Evolutionary conservation across 2,797 vertebrate species (phyloP).

Genomic region (Delichon dasypus): DNA sequence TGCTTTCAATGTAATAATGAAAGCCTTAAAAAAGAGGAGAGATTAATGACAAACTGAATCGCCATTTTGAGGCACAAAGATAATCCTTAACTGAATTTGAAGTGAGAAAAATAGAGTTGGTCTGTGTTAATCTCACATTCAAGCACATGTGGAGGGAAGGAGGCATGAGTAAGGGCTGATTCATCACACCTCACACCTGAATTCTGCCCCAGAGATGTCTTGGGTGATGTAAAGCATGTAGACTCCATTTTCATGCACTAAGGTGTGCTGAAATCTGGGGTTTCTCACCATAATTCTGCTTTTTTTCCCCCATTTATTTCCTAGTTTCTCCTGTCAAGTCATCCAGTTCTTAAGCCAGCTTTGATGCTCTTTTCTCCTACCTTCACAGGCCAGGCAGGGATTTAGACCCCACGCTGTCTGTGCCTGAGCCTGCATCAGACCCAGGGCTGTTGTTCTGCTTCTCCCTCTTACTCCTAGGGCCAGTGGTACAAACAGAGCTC

Average conservation of each 20-base stretch:
- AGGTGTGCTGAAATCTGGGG: neutral
- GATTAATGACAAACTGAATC: neutral
- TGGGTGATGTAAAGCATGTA: neutral
- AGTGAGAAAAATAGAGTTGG: neutral
- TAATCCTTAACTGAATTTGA: neutral
- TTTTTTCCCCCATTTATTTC: neutral
- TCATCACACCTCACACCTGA: neutral
- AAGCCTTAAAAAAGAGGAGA: neutral
- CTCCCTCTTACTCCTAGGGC: neutral
- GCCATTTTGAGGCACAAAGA: neutral
- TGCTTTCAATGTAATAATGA: neutral
- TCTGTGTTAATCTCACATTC: neutral
- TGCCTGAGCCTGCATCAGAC: neutral
- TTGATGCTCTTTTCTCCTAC: neutral
- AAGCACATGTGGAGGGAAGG: neutral
- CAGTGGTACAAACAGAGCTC: neutral
- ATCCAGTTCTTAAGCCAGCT: neutral
- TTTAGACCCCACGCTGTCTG: neutral
- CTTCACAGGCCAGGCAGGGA: neutral
- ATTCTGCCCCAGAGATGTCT: neutral
- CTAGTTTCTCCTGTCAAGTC: neutral
- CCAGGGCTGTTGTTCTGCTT: neutral
- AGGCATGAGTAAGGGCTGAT: neutral
- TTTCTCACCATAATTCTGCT: neutral
- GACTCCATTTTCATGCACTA: accelerated